Evolutionary conservation across 2,113 vertebrate species (phyloP).

Genomic region (Strix uralensis): DNA sequence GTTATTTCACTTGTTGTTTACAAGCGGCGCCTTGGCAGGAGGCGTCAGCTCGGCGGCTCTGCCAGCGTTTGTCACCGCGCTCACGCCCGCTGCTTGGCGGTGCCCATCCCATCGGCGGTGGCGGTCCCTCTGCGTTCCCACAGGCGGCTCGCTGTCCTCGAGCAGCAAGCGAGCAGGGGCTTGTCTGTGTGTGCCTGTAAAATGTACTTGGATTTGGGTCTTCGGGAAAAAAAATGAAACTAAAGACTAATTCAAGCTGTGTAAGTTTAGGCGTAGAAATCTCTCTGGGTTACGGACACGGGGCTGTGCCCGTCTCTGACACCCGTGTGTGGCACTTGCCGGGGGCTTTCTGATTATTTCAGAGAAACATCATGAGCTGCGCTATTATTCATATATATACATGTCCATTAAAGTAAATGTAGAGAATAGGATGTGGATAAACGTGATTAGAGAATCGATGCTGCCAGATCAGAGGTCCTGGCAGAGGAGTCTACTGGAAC

Average conservation of each 20-base stretch:
- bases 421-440: not conserved
- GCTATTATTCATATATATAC: not conserved
- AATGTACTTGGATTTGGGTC: not conserved
- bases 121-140: accelerated
- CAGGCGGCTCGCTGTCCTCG: accelerated
- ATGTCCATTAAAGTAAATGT: not conserved
- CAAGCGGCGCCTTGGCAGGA: not conserved
- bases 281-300: accelerated
- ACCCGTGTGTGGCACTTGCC: accelerated
- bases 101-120: not conserved
- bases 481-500: not conserved
- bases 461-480: not conserved
- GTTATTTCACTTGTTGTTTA: not conserved
- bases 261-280: not conserved
- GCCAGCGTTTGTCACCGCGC: not conserved
- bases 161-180: accelerated
- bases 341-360: not conserved
- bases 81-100: not conserved
- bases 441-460: not conserved
- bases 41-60: not conserved
- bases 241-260: not conserved
- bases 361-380: not conserved
- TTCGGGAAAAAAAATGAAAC: accelerated
- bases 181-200: not conserved
- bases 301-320: not conserved